phyloP scores from a whole-genome alignment of 1,140 invertebrate species.

The Heliconius melpomene region DNA sequence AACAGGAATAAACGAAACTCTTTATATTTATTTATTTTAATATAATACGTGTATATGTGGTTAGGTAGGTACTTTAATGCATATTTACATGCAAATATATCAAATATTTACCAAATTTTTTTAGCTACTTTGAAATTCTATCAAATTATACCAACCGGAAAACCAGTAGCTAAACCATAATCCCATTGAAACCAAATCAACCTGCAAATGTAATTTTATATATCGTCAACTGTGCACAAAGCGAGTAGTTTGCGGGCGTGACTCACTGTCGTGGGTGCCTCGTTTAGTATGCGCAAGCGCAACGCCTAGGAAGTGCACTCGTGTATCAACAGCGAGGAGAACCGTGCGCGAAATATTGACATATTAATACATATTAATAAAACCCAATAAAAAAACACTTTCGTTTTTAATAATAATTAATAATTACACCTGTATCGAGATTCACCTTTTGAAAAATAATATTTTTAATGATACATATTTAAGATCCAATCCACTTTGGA shows the following conservation, averaged over 20 bases:
- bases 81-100: not conserved
- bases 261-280: constrained; percentile 62
- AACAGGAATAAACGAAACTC: not conserved
- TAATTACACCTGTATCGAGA: not conserved
- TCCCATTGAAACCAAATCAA: constrained; percentile 25
- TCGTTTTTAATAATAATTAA: constrained; percentile 22
- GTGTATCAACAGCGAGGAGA: constrained; percentile 48
- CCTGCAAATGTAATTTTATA: constrained; percentile 24
- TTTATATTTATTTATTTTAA: not conserved
- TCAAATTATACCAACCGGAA: not conserved
- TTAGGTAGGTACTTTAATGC: not conserved
- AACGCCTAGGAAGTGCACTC: constrained; percentile 69
- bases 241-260: constrained; percentile 45
- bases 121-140: not conserved
- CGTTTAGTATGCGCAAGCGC: constrained; percentile 64
- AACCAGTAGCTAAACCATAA: constrained; percentile 4
- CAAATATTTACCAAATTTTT: not conserved
- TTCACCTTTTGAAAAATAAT: constrained; percentile 17
- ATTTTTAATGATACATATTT: constrained; percentile 13
- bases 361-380: constrained; percentile 17
- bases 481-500: constrained; percentile 8
- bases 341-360: constrained; percentile 44
- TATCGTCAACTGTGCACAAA: constrained; percentile 27
- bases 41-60: no score
- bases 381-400: constrained; percentile 19